Conservation (phyloP, 2,888 invertebrate genomes). For the Eupsilia transversa region DNA sequence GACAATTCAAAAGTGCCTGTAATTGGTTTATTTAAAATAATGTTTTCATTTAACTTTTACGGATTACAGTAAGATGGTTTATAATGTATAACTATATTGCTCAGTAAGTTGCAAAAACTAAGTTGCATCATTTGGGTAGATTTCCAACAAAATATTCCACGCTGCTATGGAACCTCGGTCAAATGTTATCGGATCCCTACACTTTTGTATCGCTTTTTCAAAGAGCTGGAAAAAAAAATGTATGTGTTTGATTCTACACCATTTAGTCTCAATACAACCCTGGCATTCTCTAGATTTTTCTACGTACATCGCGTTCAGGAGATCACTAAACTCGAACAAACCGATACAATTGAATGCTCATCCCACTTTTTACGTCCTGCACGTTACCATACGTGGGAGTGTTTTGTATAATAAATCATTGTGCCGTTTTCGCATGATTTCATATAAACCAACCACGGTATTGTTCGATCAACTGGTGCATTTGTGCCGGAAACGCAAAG, state of each 20-base stretch:
- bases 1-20: neutral
- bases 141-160: slow-evolving; percentile 29
- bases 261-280: slow-evolving; percentile 49
- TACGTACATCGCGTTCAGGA: slow-evolving; percentile 61
- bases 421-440: slow-evolving; percentile 81
- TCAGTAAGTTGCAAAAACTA: slow-evolving; percentile 24
- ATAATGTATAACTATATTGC: slow-evolving; percentile 24
- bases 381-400: slow-evolving; percentile 75
- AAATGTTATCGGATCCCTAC: neutral
- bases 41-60: neutral
- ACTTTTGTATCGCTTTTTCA: neutral
- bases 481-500: slow-evolving; percentile 71
- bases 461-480: slow-evolving; percentile 73
- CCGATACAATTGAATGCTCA: slow-evolving; percentile 79
- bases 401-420: slow-evolving; percentile 75
- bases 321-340: slow-evolving; percentile 73
- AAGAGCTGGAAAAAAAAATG: neutral
- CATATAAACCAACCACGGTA: slow-evolving; percentile 77
- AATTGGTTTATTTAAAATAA: neutral
- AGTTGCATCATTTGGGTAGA: slow-evolving; percentile 28
- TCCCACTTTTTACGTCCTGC: slow-evolving; percentile 74
- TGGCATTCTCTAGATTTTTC: slow-evolving; percentile 59
- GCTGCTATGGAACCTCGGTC: neutral
- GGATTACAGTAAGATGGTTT: neutral
- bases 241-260: slow-evolving; percentile 19